Evolutionary conservation across 53 echinoderm and acorn worm species (phyloP).

Genomic region (Echinarachnius parma): DNA sequence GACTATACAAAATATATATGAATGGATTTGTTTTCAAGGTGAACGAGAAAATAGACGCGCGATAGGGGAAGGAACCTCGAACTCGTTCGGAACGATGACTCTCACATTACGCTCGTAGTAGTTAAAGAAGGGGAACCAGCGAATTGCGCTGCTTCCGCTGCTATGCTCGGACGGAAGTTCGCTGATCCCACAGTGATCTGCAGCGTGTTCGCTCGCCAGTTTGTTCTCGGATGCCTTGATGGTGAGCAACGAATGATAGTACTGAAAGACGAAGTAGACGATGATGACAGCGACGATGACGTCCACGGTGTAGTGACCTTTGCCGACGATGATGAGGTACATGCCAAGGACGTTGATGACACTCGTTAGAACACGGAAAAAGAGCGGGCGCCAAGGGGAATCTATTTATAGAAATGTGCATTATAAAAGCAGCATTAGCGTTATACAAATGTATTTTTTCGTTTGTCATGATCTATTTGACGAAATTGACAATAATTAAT

Average conservation of each 20-base stretch:
- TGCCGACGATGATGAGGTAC: not conserved
- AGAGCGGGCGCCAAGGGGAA: not conserved
- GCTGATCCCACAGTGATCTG: too few relatives aligned
- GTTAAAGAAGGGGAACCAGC: slow-evolving; percentile 2
- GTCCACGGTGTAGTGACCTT: slow-evolving; percentile 21
- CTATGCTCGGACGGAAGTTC: too few relatives aligned
- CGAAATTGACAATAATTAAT: not conserved
- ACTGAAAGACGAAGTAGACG: slow-evolving; percentile 7
- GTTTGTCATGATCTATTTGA: too few relatives aligned
- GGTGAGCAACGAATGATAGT: not conserved
- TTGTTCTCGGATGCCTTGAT: too few relatives aligned
- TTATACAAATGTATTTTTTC: too few relatives aligned
- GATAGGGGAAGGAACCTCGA: not conserved
- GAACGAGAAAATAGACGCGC: too few relatives aligned
- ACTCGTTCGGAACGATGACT: not conserved
- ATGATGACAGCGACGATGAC: slow-evolving; percentile 20
- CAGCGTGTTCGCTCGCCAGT: too few relatives aligned
- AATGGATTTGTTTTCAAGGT: too few relatives aligned
- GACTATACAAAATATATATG: too few relatives aligned
- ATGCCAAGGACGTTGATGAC: slow-evolving; percentile 4
- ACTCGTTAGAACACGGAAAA: not conserved
- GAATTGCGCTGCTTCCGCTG: not conserved
- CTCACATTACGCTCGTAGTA: slow-evolving; percentile 14
- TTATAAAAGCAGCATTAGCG: not conserved
- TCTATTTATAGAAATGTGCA: not conserved